A percentile compares a stretch with the other conserved stretches of the same genome.
These are phyloP conservation scores for Campylorhamphus procurvoides DNA, from an alignment of 2,113 vertebrate species.

Conservation along the genomic window DNA sequence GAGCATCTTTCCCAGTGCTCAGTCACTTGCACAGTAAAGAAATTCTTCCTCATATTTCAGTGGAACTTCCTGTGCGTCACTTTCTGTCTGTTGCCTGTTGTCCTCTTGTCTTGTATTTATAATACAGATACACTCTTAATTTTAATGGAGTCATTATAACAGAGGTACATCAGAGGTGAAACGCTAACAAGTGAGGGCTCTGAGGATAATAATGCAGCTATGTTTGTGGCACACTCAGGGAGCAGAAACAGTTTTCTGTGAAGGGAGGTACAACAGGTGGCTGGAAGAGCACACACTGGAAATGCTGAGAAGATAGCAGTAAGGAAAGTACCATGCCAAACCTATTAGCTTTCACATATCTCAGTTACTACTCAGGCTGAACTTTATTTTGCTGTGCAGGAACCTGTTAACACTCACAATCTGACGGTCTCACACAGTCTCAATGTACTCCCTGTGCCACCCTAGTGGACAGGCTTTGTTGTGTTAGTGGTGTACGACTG, in stretches of 20 bases:
- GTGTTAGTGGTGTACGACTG: rapidly evolving
- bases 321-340: neutral
- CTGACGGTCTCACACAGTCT: neutral
- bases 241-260: neutral
- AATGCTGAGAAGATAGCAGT: neutral
- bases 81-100: neutral
- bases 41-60: neutral
- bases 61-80: neutral
- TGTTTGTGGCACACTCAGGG: rapidly evolving
- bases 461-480: neutral
- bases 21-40: neutral
- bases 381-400: neutral
- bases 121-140: neutral
- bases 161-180: neutral
- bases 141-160: neutral
- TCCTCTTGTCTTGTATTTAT: neutral
- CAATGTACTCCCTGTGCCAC: neutral
- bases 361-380: neutral
- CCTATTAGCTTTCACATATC: neutral
- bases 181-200: neutral
- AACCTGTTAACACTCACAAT: neutral
- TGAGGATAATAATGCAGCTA: neutral
- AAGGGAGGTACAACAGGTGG: neutral
- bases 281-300: neutral
- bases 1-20: neutral